Evolutionary conservation across 2,797 vertebrate species (phyloP).

Genomic region (Sternarchorhynchus goeldii): DNA sequence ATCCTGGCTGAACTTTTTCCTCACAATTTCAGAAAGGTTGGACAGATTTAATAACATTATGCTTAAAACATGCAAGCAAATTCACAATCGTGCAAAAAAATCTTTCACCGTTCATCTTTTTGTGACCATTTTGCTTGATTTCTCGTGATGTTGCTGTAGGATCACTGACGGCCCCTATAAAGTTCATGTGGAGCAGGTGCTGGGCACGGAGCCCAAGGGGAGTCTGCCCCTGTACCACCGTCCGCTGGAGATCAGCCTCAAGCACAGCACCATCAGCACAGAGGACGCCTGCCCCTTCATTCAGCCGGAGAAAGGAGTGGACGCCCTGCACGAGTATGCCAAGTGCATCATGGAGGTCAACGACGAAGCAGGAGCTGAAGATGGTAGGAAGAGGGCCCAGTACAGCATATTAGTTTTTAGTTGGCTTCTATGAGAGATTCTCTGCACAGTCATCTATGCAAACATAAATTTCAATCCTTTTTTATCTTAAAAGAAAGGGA

Average conservation of each 20-base stretch:
- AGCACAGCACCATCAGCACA: constrained; percentile 81
- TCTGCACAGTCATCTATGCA: neutral
- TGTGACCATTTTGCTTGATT: neutral
- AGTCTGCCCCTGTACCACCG: constrained; percentile 75
- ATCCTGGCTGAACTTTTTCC: neutral
- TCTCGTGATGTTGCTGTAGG: constrained; percentile 63
- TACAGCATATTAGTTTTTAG: neutral
- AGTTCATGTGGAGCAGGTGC: constrained; percentile 85
- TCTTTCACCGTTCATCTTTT: neutral
- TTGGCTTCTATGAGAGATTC: too few species aligned
- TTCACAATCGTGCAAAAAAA: too few species aligned
- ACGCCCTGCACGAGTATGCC: constrained; percentile 87
- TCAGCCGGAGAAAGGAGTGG: constrained; percentile 78
- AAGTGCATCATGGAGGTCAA: constrained; percentile 79
- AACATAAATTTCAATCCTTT: too few species aligned
- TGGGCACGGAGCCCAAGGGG: constrained; percentile 70
- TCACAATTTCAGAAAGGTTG: neutral
- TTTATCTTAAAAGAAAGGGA: neutral
- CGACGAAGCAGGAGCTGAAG: constrained; percentile 56
- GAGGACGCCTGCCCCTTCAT: constrained; percentile 82
- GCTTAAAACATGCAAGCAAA: too few species aligned
- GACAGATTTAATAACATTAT: too few species aligned
- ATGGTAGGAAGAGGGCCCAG: constrained; percentile 69
- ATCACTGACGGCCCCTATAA: constrained; percentile 85
- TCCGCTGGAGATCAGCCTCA: constrained; percentile 89